Evolutionary conservation across 2,888 invertebrate genomes (phyloP).

Genomic region (Eucriotettix oculatus): DNA sequence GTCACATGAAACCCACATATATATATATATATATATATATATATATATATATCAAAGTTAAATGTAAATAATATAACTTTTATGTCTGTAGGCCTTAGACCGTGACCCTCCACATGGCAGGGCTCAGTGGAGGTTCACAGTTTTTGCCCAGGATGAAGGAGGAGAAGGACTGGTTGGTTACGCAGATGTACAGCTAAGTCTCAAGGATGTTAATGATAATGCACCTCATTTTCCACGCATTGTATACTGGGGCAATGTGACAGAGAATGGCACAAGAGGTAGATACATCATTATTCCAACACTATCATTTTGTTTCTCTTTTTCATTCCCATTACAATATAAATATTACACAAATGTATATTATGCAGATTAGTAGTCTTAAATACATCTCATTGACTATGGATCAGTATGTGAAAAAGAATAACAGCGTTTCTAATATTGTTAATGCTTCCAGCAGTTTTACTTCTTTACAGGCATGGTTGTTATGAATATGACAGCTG

Average conservation of each 20-base stretch:
- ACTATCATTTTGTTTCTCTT: too few species aligned
- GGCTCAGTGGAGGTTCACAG: conserved; percentile 32
- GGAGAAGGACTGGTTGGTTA: conserved; percentile 33
- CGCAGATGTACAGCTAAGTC: conserved; percentile 35
- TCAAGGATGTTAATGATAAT: conserved; percentile 39
- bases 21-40: too few species aligned
- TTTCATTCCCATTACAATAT: too few species aligned
- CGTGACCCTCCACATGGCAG: conserved; percentile 38
- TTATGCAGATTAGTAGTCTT: too few species aligned
- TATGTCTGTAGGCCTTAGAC: conserved; percentile 24
- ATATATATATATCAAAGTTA: too few species aligned
- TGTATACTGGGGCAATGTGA: conserved; percentile 30
- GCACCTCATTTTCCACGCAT: conserved; percentile 32
- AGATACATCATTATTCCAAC: conserved; percentile 3
- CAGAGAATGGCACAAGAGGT: conserved; percentile 35
- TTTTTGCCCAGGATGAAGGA: conserved; percentile 31
- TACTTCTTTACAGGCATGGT: conserved; percentile 24
- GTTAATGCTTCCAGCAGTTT: too few species aligned
- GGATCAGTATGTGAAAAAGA: too few species aligned
- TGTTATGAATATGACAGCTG: conserved; percentile 38
- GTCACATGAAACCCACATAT: too few species aligned
- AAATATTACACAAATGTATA: too few species aligned
- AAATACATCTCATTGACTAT: too few species aligned
- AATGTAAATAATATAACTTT: too few species aligned
- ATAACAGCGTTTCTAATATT: too few species aligned